These are phyloP conservation scores for Sandelia bainsii DNA, from an alignment of 2,797 vertebrate species.

Conservation along the genomic window DNA sequence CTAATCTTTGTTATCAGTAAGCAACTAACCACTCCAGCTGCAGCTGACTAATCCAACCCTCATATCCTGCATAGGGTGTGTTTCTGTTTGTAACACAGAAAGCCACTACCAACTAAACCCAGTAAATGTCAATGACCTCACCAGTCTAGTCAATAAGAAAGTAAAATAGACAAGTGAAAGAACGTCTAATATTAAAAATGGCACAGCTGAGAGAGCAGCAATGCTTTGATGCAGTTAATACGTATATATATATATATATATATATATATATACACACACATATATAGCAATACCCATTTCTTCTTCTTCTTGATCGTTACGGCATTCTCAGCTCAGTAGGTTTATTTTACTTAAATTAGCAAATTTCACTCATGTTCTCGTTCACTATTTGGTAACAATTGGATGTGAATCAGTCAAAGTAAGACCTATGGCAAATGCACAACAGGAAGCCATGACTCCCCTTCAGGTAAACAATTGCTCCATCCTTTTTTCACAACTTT, in stretches of 20 bases:
- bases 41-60: slow-evolving; percentile 76
- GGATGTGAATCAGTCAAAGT: slow-evolving; percentile 26
- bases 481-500: slow-evolving; percentile 76
- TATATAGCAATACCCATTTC: not conserved
- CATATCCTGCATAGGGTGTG: slow-evolving; percentile 71
- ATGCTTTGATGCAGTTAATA: not conserved
- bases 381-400: slow-evolving; percentile 5
- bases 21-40: slow-evolving; percentile 69
- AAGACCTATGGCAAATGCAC: slow-evolving; percentile 27
- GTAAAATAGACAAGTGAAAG: slow-evolving; percentile 44
- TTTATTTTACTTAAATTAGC: not conserved
- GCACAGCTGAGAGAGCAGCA: not conserved
- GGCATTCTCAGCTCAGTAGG: not conserved
- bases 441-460: slow-evolving; percentile 63
- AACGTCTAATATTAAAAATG: slow-evolving; percentile 1
- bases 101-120: slow-evolving; percentile 39
- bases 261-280: no score
- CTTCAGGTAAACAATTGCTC: slow-evolving; percentile 75
- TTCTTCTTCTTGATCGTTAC: not conserved
- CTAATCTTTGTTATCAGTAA: slow-evolving; percentile 83
- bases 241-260: not conserved
- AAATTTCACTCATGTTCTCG: not conserved
- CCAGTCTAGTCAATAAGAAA: slow-evolving; percentile 37
- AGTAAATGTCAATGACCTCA: slow-evolving; percentile 50
- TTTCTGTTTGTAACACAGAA: slow-evolving; percentile 65